Evolutionary conservation across 2,888 invertebrate genomes (phyloP), one percentile per base, ranked within the genome.

Genomic region (Teleiodes luculella): DNA sequence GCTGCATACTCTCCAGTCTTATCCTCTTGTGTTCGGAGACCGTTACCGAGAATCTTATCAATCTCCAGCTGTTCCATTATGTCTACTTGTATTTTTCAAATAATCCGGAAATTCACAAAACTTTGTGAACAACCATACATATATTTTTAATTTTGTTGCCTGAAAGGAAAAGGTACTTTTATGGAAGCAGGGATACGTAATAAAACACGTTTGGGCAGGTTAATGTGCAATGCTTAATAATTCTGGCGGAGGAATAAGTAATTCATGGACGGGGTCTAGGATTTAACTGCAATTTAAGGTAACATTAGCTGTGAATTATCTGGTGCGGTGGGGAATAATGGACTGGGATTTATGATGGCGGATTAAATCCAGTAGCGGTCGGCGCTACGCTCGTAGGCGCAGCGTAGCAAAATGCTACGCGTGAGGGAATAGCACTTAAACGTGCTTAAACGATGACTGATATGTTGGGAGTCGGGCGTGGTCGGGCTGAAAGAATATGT

Each of bases 241-340:
- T 37, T 37, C 16, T 37, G 37, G 37, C 37, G 14, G 13, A 14
- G 37, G 20, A 43, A 43, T 24, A 24, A 24, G 43, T 43, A 31
- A 31, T 30, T 14, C 16, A 33, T 31, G 13, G 13, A 33, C 2
- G 8, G 28, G n/a, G 31, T 3, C 30, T 47, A 24, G 13, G 30
- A 16, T 37, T 49, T 33, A 49, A 7, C n/a, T 13, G 24, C 24
- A 36, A 37, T 49, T 37, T 37, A 49, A 20, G 33, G 6, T 30
- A 31, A 48, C 48, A 48, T 48, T 48, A 36, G 28, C 36, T 18
- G 20, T 37, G 36, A 49, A 49, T 36, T 49, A 49, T 49, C 20
- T 18, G 48, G 24, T 49, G 35, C 36, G 11, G 36, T 24, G 14
- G 16, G 24, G 24, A 49, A 8, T 49, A 30, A 49, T 49, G 49